Evolutionary conservation across 2,888 invertebrate genomes (phyloP).

Genomic region (Nephrotoma appendiculata): DNA sequence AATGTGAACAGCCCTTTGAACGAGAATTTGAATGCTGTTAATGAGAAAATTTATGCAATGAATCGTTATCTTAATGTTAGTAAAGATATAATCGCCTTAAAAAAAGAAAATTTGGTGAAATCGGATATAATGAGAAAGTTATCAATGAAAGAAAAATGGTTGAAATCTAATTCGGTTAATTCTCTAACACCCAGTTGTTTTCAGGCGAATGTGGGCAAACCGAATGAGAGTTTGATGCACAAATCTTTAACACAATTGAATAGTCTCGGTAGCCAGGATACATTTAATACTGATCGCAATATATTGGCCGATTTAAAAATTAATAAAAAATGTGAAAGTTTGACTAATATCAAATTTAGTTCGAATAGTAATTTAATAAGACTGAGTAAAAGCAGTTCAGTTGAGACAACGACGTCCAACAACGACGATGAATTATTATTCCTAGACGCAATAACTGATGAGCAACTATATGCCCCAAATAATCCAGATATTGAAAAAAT

Average conservation of each 20-base stretch:
- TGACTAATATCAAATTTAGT: neutral
- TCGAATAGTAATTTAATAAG: neutral
- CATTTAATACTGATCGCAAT: neutral
- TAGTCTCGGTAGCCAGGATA: neutral
- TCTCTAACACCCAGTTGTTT: neutral
- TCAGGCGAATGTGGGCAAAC: neutral
- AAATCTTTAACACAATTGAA: neutral
- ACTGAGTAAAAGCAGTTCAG: neutral
- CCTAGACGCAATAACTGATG: neutral
- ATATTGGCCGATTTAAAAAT: neutral
- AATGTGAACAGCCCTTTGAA: slow-evolving; percentile 22
- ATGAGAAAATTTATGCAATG: slow-evolving; percentile 28
- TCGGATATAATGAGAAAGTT: slow-evolving; percentile 31
- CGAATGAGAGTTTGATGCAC: neutral
- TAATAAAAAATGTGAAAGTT: neutral
- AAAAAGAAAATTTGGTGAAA: slow-evolving; percentile 28
- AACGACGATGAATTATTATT: neutral
- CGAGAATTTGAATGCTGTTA: slow-evolving; percentile 26
- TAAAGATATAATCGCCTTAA: slow-evolving; percentile 27
- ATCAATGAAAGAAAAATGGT: slow-evolving; percentile 31
- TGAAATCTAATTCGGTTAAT: slow-evolving; percentile 18
- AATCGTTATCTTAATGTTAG: slow-evolving; percentile 31
- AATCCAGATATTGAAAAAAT: neutral
- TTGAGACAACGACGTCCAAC: neutral
- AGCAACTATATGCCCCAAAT: neutral